Evolutionary conservation across 2,888 invertebrate species (phyloP), one percentile per base, ranked within the genome.

Genomic region (Epinotia ramella): DNA sequence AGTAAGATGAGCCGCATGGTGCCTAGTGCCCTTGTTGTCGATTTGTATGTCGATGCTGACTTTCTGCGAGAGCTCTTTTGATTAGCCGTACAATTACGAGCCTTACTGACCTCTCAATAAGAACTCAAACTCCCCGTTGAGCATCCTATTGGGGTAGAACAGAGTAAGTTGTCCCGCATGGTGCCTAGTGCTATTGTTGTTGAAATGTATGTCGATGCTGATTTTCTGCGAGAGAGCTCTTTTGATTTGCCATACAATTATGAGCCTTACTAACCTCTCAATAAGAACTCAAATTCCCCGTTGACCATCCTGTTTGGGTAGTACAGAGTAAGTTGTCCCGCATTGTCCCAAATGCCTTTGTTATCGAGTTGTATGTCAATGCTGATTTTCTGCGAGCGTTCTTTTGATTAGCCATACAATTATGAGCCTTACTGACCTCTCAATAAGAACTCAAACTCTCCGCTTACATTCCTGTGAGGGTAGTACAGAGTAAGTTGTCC

Each of bases 111-210:
- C 95, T 89, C 91, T 93, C 59, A 96, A 84, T 13, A 95, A 83
- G 59, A 97, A 94, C 77, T 96, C 95, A 79, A 96, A 96, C 59
- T 96, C 95, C 56, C 96, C 97, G 76, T 96, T 96, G 46, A 97
- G 94, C 60, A 96, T 95, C 46, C 97, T 94, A 2, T 97, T 97
- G 0, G 98, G 98, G 87, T 97, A 98, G 75, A 96, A 96, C 16
- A 97, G 81, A 57, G 96, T 95, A 28, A 96, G 87, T 56, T 95
- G 95, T 0, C 96, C 96, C 63, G 95, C 96, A 80, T 96, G 95
- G 79, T 96, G 96, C 86, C 95, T 95, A 0, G 92, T 88, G 0
- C 94, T 95, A 73, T 95, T 95, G 82, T 94, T 96, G 78, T 95
- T 95, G 68, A 96, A 94, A 77, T 96, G 96, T 0, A 96, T 90